Conservation (phyloP, 2,113 vertebrate genomes). For the Cyphomyrus plagiostoma region DNA sequence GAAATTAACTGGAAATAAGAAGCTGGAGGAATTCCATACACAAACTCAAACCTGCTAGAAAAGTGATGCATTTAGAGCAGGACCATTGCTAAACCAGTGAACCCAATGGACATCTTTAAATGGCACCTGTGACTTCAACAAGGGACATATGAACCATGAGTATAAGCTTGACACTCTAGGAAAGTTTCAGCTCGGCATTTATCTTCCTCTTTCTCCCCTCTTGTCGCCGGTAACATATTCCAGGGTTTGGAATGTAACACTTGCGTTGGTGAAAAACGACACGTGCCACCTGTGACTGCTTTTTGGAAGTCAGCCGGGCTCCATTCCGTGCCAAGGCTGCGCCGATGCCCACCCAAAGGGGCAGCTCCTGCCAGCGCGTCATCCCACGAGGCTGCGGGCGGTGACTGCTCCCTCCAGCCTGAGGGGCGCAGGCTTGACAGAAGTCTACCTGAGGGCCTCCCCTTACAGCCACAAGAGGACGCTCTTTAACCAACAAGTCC, state of each 20-base stretch:
- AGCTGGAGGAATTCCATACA: background rate
- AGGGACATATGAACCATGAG: background rate
- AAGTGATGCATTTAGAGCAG: background rate
- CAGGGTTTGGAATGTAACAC: background rate
- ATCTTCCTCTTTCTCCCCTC: background rate
- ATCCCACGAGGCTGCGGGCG: background rate
- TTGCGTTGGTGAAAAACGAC: conserved; percentile 1
- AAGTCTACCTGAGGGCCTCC: background rate
- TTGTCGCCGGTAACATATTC: background rate
- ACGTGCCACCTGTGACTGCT: background rate
- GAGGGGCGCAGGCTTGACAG: background rate
- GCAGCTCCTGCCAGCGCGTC: background rate
- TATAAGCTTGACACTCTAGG: background rate
- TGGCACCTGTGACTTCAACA: background rate
- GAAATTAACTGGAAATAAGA: background rate
- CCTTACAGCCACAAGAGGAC: background rate
- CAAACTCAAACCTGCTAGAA: background rate
- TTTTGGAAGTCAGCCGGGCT: background rate
- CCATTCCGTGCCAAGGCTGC: background rate
- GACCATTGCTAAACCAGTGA: background rate
- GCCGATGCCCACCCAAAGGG: background rate
- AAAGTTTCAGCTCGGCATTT: background rate
- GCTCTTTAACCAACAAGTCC: background rate
- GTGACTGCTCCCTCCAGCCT: background rate
- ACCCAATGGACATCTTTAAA: background rate